These are phyloP conservation scores for Molanna angustata DNA, from an alignment of 2,888 invertebrate species.

Conservation along the genomic window DNA sequence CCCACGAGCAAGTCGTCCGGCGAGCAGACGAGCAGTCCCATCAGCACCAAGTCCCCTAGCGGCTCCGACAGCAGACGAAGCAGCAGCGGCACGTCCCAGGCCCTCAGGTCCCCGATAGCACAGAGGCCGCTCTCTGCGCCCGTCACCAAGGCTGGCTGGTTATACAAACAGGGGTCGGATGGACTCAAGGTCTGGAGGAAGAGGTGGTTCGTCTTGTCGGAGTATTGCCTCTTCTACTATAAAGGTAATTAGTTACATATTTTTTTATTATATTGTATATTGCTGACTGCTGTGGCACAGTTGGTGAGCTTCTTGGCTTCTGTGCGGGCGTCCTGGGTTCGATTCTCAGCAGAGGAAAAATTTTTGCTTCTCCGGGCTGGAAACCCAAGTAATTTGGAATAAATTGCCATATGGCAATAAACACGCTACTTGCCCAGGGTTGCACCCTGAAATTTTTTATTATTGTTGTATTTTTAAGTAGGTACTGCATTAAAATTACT, in stretches of 20 bases:
- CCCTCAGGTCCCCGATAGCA: conserved; percentile 76
- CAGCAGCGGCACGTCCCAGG: conserved; percentile 57
- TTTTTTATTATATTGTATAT: background rate
- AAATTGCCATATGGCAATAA: too few species aligned
- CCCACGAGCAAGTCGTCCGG: conserved; percentile 37
- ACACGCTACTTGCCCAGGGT: too few species aligned
- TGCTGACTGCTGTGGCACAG: too few species aligned
- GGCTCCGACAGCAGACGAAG: conserved; percentile 49
- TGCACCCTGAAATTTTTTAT: too few species aligned
- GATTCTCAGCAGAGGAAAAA: too few species aligned
- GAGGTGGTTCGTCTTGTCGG: conserved; percentile 91
- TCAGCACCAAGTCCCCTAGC: conserved; percentile 49
- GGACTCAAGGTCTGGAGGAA: conserved; percentile 93
- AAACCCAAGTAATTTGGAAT: too few species aligned
- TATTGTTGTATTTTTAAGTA: too few species aligned
- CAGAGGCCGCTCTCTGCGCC: conserved; percentile 82
- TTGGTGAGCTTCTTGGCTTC: too few species aligned
- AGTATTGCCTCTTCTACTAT: conserved; percentile 92
- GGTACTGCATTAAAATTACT: too few species aligned
- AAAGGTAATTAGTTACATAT: conserved; percentile 63
- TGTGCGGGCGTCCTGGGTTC: too few species aligned
- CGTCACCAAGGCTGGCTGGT: conserved; percentile 83
- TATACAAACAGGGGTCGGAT: conserved; percentile 90
- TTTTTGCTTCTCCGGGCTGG: too few species aligned
- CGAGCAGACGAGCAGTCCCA: conserved; percentile 48